Base-by-base conservation (phyloP, 2,888 invertebrate species). In the Tachina fera region DNA sequence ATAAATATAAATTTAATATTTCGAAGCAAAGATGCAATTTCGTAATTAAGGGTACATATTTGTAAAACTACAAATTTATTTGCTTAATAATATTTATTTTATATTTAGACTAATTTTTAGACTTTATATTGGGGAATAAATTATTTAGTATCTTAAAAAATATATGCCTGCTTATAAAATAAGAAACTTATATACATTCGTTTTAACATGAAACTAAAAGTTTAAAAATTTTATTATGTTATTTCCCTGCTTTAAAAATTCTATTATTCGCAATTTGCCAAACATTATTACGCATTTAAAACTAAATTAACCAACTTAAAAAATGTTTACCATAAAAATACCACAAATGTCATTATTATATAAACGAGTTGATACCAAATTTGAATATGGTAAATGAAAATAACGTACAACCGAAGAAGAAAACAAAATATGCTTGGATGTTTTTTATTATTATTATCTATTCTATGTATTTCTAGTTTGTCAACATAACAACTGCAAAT, bases 331-430 rank as follows among this genome's bases (percentile, higher is more conserved):
- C 72, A 49, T 41, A 11, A 31, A 83, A 72, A 71, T 76, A 76
- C 86, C 86, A 63, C 83, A 86, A 86, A 83, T 86, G 83, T 83
- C 86, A 80, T 58, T 61, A 74, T 80, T 70, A 45, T 53, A 79
- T n/a, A n/a, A n/a, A n/a, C n/a, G n/a, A n/a, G n/a, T n/a, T n/a
- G 80, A 71, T 79, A 71, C 49, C 61, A 79, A 53, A 79, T 16
- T 56, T 49, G 13, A 70, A 75, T 63, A 53, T 9, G 43, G n/a
- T 60, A 58, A 68, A 58, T 45, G 13, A 19, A 22, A 39, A 39
- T 14, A 60, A 31, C 39, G 1, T 61, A n/a, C 53, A 19, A 41
- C 9, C 19, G 53, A 10, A 53, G 19, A 3, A 11, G 11, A 11
- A 19, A 53, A 16, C 22, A 53, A 53, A 19, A 53, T 8, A 31